Conservation (phyloP, 2,113 vertebrate species). For the Theristicus caerulescens region DNA sequence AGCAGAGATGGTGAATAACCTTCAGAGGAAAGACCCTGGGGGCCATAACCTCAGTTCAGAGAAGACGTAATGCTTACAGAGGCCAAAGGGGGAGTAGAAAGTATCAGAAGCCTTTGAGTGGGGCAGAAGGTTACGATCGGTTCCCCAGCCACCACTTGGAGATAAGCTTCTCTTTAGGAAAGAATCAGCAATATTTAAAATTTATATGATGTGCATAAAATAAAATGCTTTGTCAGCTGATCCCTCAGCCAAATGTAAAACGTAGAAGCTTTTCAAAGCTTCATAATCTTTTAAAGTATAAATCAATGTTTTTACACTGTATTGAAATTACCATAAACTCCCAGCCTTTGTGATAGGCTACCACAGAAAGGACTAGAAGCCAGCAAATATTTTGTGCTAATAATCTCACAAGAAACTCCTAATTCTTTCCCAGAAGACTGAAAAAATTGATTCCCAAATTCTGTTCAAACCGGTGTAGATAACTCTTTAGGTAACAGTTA, state of each 20-base stretch:
- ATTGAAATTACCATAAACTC: background rate
- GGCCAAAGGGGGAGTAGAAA: background rate
- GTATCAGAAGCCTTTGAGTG: conserved; percentile 3
- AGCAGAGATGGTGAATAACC: background rate
- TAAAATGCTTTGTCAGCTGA: conserved; percentile 7
- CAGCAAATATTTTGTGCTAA: background rate
- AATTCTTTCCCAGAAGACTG: background rate
- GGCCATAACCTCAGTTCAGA: background rate
- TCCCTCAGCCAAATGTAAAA: background rate
- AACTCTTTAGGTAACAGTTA: background rate
- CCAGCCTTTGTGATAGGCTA: background rate
- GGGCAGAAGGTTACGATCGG: background rate
- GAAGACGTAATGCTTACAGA: background rate
- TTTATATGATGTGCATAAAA: background rate
- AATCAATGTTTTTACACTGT: background rate
- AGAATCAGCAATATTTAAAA: conserved; percentile 17
- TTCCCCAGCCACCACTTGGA: background rate
- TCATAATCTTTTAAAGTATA: background rate
- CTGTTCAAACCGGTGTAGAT: background rate
- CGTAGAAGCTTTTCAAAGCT: background rate
- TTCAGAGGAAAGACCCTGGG: background rate
- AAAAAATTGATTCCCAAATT: background rate
- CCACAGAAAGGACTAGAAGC: background rate
- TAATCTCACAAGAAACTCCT: background rate
- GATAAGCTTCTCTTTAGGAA: conserved; percentile 11